phyloP scores from a whole-genome alignment of 1,140 invertebrate species.

The Antheraea mylitta region DNA sequence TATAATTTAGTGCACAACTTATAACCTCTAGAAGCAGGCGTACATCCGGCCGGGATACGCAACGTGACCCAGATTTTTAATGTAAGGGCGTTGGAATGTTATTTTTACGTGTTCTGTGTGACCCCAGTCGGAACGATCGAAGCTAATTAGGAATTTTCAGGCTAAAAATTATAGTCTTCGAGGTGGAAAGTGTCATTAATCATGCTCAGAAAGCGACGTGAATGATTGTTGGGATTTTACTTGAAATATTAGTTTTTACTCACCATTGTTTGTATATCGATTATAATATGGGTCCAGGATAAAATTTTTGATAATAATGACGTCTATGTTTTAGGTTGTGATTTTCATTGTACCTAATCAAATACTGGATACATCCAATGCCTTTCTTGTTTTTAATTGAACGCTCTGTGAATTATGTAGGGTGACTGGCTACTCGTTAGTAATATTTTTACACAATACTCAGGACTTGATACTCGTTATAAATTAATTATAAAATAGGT shows the following conservation, averaged over 20 bases:
- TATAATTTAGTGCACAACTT: neutral
- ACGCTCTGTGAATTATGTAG: no score
- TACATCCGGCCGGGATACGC: slow-evolving; percentile 20
- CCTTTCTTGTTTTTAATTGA: no score
- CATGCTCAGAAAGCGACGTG: slow-evolving; percentile 7
- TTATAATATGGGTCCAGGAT: no score
- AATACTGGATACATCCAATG: no score
- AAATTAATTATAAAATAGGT: no score
- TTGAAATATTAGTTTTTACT: slow-evolving; percentile 9
- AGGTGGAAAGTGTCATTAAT: slow-evolving; percentile 19
- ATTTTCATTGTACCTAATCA: no score
- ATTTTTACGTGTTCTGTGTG: slow-evolving; percentile 4
- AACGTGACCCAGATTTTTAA: slow-evolving; percentile 36
- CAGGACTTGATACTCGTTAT: no score
- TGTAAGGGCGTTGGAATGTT: neutral
- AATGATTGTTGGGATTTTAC: slow-evolving; percentile 1
- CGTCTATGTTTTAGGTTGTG: no score
- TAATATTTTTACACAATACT: no score
- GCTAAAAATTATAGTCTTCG: slow-evolving; percentile 8
- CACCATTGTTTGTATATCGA: neutral
- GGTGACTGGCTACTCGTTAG: no score
- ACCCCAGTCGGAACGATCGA: slow-evolving; percentile 11
- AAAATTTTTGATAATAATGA: no score
- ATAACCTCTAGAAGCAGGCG: slow-evolving; percentile 7
- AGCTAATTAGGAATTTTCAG: slow-evolving; percentile 32